phyloP scores from a whole-genome alignment of 2,113 vertebrate species.

The Eira barbara region DNA sequence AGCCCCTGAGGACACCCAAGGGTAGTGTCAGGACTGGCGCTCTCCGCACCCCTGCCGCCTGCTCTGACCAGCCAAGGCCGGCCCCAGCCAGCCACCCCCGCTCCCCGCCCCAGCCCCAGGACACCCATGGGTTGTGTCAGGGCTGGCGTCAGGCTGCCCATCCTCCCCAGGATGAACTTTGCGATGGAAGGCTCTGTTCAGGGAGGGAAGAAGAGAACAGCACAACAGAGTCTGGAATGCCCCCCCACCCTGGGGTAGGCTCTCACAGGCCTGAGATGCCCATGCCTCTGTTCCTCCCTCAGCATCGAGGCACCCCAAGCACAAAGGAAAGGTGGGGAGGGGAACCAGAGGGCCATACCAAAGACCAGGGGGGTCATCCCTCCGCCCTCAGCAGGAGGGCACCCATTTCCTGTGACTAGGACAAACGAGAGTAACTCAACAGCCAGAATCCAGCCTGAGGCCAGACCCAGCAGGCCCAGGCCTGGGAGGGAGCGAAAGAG shows the following conservation, averaged over 20 bases:
- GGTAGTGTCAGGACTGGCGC: background rate
- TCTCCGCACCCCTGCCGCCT: no score
- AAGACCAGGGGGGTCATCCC: background rate
- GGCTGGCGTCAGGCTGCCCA: background rate
- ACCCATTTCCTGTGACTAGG: background rate
- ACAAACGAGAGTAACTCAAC: background rate
- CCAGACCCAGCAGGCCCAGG: background rate
- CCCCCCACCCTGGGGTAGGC: no score
- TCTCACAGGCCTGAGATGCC: background rate
- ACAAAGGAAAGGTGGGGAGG: background rate
- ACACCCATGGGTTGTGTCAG: conserved; percentile 10
- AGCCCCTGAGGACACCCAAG: conserved; percentile 25
- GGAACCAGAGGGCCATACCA: background rate
- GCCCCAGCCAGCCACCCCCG: no score
- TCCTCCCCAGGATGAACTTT: background rate
- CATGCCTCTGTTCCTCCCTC: background rate
- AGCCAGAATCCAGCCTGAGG: background rate
- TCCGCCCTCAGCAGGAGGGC: background rate
- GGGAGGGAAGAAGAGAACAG: background rate
- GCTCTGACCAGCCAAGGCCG: background rate
- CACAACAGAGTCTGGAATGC: background rate
- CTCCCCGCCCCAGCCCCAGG: background rate
- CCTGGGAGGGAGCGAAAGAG: background rate
- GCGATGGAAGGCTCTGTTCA: background rate
- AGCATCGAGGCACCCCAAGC: background rate